Evolutionary conservation across 2,113 vertebrate species (phyloP).

Genomic region (Bothrops jararaca): DNA sequence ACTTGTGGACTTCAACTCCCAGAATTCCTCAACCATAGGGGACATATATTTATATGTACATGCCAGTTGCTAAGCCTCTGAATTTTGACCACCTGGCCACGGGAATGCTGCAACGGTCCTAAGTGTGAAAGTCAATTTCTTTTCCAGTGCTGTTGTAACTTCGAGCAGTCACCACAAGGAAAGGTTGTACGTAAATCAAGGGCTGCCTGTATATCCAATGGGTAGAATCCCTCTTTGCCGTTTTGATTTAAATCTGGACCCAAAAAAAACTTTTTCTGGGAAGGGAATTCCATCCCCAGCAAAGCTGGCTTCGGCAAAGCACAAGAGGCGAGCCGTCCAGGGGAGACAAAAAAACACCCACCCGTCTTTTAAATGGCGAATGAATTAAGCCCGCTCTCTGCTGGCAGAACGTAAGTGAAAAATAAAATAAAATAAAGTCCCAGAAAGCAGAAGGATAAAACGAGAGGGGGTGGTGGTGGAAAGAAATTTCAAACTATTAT

Average conservation of each 20-base stretch:
- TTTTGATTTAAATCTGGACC: not conserved
- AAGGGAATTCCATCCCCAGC: not conserved
- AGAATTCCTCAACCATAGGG: too few relatives aligned
- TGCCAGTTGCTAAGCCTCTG: too few relatives aligned
- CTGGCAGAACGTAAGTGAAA: not conserved
- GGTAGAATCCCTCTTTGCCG: not conserved
- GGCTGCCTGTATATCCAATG: not conserved
- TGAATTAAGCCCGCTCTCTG: not conserved
- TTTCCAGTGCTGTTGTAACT: too few relatives aligned
- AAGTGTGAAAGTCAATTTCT: too few relatives aligned
- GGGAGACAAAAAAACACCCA: too few relatives aligned
- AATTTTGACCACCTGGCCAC: too few relatives aligned
- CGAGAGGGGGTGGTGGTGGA: not conserved
- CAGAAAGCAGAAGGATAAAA: not conserved
- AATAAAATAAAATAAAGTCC: not conserved
- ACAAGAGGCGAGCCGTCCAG: not conserved
- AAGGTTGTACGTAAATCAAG: too few relatives aligned
- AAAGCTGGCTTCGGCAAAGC: not conserved
- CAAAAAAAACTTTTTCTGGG: not conserved
- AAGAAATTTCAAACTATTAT: slow-evolving; percentile 18
- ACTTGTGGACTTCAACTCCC: too few relatives aligned
- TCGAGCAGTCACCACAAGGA: too few relatives aligned
- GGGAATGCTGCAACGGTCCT: too few relatives aligned
- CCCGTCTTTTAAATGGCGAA: not conserved
- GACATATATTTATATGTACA: too few relatives aligned